These are phyloP conservation scores for Panopea generosa DNA, from an alignment of 2,888 invertebrate genomes.

Conservation along the genomic window DNA sequence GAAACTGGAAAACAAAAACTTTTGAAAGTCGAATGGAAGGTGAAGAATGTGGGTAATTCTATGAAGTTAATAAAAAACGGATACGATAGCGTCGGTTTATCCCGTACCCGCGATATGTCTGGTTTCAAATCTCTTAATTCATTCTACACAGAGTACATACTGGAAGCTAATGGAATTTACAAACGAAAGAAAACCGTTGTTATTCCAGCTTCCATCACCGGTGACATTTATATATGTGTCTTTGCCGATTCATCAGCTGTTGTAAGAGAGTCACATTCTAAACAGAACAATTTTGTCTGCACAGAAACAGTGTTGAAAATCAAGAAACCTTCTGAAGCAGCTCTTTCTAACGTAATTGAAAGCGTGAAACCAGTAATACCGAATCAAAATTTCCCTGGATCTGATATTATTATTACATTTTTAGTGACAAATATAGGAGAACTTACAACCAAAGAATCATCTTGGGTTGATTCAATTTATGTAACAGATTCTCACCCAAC, in stretches of 20 bases:
- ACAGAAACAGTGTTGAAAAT: not conserved
- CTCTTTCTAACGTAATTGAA: too few relatives aligned
- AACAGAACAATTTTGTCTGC: slow-evolving; percentile 27
- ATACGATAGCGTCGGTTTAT: slow-evolving; percentile 14
- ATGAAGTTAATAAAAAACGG: slow-evolving; percentile 19
- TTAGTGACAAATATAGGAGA: slow-evolving; percentile 33
- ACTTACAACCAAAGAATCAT: not conserved
- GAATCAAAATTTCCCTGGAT: not conserved
- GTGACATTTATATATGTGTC: slow-evolving; percentile 31
- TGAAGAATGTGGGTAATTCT: slow-evolving; percentile 35
- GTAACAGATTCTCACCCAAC: slow-evolving; percentile 4
- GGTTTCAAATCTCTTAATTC: not conserved
- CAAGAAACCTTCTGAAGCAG: not conserved
- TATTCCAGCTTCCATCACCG: slow-evolving; percentile 23
- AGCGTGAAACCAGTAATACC: too few relatives aligned
- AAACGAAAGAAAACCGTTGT: slow-evolving; percentile 18
- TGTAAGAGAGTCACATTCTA: slow-evolving; percentile 26
- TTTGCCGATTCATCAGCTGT: slow-evolving; percentile 6
- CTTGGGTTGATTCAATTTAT: slow-evolving; percentile 41
- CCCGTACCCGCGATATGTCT: too few relatives aligned
- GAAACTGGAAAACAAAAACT: slow-evolving; percentile 1
- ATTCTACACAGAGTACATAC: slow-evolving; percentile 2
- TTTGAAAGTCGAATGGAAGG: slow-evolving; percentile 14
- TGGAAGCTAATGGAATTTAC: slow-evolving; percentile 23
- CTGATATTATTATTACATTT: slow-evolving; percentile 1